Base-by-base conservation (phyloP, 2,797 vertebrate genomes). In the Hapalemur alaotrensis region DNA sequence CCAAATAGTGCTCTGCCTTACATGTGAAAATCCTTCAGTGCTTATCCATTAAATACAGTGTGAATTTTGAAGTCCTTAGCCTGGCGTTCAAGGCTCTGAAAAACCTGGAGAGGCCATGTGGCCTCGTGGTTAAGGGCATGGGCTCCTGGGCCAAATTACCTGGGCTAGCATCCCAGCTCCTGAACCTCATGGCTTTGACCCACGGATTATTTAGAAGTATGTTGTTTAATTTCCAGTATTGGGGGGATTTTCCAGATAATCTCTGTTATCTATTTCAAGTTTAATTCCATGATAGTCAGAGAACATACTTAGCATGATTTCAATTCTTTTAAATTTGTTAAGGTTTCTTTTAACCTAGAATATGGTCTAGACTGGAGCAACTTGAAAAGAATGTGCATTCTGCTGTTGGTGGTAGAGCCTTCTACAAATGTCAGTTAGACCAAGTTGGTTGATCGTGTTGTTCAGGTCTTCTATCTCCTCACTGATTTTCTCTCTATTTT, bases 271-370 rank as follows among this genome's bases (percentile, higher is more conserved):
- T 7, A 78, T 48, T 81, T 97, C 59, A 65, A n/a, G 46, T 30
- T 83, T 89, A 91, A 81, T 88, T 91, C 32, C 52, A 52, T 67
- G 91, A 57, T 15, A 76, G 38, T 65, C 89, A 93, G 85, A 93
- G 46, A 92, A 79, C 22, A 92, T n/a, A 25, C 12, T 50, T 82
- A 72, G 17, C 28, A 38, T 85, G 48, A 69, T 80, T 91, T 86
- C 17, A 41, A 35, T 81, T 52, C 15, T 89, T 91, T 35, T 65
- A 82, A 63, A 57, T 57, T 65, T 86, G 46, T 30, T 89, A 93
- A 79, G 8, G 23, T 79, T 80, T 84, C 70, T 86, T 65, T 79
- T 79, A 75, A 69, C 22, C 67, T 38, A 70, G 84, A 76, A 70
- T 76, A 41, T 89, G 46, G 30, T 76, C 80, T 83, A 6, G 57